A percentile compares a stretch with the other conserved stretches of the same genome.
Evolutionary conservation across 2,113 vertebrate species (phyloP).

Genomic region (Anguilla rostrata): DNA sequence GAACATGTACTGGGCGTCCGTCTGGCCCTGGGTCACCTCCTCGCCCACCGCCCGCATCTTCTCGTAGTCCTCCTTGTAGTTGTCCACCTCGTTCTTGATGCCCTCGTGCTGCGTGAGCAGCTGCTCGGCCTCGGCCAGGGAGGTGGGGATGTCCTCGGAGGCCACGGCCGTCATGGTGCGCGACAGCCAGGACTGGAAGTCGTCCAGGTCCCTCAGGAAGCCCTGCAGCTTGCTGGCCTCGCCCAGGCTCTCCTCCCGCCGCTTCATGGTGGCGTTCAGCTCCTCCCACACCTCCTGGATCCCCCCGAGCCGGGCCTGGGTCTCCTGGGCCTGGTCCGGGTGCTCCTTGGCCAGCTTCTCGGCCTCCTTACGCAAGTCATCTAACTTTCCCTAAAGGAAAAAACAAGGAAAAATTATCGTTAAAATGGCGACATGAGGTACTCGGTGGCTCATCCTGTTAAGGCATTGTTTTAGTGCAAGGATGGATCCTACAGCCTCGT

Average conservation of each 20-base stretch:
- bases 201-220: slow-evolving; percentile 87
- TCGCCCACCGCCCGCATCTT: slow-evolving; percentile 80
- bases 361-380: slow-evolving; percentile 76
- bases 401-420: not conserved
- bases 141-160: slow-evolving; percentile 87
- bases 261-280: slow-evolving; percentile 80
- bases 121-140: slow-evolving; percentile 81
- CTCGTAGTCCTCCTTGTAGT: slow-evolving; percentile 85
- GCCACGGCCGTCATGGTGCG: slow-evolving; percentile 87
- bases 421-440: not conserved
- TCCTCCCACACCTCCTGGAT: slow-evolving; percentile 86
- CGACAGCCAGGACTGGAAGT: slow-evolving; percentile 90
- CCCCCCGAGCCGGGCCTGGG: slow-evolving; percentile 65
- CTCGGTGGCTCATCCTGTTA: not conserved
- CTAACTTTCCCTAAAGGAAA: slow-evolving; percentile 73
- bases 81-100: slow-evolving; percentile 88
- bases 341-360: slow-evolving; percentile 76
- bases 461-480: not conserved
- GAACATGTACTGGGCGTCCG: slow-evolving; percentile 85
- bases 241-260: slow-evolving; percentile 83
- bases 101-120: slow-evolving; percentile 83
- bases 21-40: slow-evolving; percentile 85
- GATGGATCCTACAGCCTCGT: too few species aligned
- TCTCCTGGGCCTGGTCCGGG: slow-evolving; percentile 74
- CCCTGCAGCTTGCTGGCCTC: slow-evolving; percentile 89